A percentile compares a stretch with the other conserved stretches of the same genome.
Conservation (phyloP, 2,888 invertebrate genomes). For the Iphiclides podalirius region DNA sequence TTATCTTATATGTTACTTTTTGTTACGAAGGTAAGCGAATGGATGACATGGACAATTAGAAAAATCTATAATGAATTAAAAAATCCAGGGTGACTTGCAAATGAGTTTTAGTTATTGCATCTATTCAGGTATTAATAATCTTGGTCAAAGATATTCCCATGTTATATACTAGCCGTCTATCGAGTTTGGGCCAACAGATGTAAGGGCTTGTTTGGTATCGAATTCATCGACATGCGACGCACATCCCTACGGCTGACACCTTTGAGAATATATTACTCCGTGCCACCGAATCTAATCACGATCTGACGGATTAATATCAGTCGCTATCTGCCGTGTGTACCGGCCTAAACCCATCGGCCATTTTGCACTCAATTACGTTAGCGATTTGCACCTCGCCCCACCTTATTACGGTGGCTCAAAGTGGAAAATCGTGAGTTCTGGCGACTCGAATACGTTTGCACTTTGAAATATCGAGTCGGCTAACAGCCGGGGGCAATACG, state of each 20-base stretch:
- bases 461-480: slow-evolving; percentile 47
- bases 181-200: too few species aligned
- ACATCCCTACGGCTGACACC: slow-evolving; percentile 52
- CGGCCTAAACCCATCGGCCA: slow-evolving; percentile 56
- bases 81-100: too few species aligned
- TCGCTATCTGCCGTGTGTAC: slow-evolving; percentile 53
- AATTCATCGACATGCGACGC: too few species aligned
- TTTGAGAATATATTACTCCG: slow-evolving; percentile 72
- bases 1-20: too few species aligned
- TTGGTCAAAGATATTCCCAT: too few species aligned
- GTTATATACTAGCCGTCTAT: too few species aligned
- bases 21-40: too few species aligned
- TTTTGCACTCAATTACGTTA: slow-evolving; percentile 47
- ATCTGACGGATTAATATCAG: slow-evolving; percentile 76
- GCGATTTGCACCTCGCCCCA: slow-evolving; percentile 21
- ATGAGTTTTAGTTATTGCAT: too few species aligned
- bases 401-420: slow-evolving; percentile 30
- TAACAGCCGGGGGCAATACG: slow-evolving; percentile 49
- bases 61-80: too few species aligned
- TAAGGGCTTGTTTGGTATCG: too few species aligned
- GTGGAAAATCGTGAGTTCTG: slow-evolving; percentile 29
- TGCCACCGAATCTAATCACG: slow-evolving; percentile 77
- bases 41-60: too few species aligned
- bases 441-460: slow-evolving; percentile 30
- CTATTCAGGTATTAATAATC: too few species aligned